Conservation (phyloP, 2,888 invertebrate species). For the Rhagonycha fulva region DNA sequence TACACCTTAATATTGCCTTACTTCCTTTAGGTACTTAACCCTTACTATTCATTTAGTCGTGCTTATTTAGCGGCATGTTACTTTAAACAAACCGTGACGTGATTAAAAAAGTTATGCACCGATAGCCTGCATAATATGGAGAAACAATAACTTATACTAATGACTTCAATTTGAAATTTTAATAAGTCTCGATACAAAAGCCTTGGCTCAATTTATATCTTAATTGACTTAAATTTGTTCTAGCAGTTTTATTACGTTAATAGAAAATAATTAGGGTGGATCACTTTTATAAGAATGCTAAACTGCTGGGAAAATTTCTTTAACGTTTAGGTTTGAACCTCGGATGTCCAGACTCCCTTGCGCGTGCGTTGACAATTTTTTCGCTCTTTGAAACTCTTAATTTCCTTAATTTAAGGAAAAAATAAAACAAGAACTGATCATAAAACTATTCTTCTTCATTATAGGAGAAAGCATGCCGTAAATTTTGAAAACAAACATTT, state of each 20-base stretch:
- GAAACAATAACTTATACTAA: slow-evolving; percentile 5
- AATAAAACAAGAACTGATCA: too few species aligned
- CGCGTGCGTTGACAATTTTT: too few species aligned
- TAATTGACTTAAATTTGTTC: neutral
- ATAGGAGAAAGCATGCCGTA: too few species aligned
- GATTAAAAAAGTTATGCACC: slow-evolving; percentile 22
- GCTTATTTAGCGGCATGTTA: slow-evolving; percentile 32
- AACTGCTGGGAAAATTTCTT: neutral
- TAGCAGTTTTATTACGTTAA: neutral
- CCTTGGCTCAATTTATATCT: neutral
- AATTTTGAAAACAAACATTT: too few species aligned
- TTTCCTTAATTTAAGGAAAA: too few species aligned
- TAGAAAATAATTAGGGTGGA: neutral
- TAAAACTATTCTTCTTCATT: too few species aligned
- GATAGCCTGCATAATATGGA: slow-evolving; percentile 14
- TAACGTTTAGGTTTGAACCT: neutral
- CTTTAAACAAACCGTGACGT: slow-evolving; percentile 30
- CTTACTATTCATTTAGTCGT: slow-evolving; percentile 27
- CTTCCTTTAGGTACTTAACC: slow-evolving; percentile 37
- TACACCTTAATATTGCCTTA: slow-evolving; percentile 36
- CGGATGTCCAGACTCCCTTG: neutral
- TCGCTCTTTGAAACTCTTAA: too few species aligned
- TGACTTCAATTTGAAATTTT: slow-evolving; percentile 1
- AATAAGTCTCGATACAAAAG: neutral
- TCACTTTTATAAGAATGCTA: neutral